A percentile compares a stretch with the other conserved stretches of the same genome.
Evolutionary conservation across 2,797 vertebrate species (phyloP).

Genomic region (Mus spretus): DNA sequence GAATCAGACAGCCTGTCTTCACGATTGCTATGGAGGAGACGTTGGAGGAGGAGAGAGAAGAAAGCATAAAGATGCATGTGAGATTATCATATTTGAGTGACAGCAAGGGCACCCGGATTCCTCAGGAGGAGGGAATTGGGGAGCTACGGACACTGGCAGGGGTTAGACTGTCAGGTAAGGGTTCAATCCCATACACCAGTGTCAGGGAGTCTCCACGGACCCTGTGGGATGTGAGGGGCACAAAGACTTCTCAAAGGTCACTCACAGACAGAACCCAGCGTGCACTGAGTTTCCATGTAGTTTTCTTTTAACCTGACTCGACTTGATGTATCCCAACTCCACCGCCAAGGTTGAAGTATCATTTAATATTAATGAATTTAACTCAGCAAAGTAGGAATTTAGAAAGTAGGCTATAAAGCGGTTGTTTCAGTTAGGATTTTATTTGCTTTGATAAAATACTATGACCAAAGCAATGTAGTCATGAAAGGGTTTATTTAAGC

Average conservation of each 20-base stretch:
- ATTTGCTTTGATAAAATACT: not conserved
- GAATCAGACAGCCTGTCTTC: not conserved
- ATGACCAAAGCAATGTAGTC: not conserved
- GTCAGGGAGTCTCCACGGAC: not conserved
- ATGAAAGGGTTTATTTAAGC: not conserved
- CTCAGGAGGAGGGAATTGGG: not conserved
- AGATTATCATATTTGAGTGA: not conserved
- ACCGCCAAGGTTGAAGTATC: not conserved
- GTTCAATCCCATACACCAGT: not conserved
- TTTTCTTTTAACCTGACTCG: not conserved
- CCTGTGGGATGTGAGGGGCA: not conserved
- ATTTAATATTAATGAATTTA: not conserved
- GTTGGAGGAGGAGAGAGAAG: not conserved
- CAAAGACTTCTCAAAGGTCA: not conserved
- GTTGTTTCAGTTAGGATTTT: not conserved
- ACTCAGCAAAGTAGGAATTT: not conserved
- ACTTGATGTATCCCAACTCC: not conserved
- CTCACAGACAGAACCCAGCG: not conserved
- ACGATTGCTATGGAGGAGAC: not conserved
- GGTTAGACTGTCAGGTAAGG: not conserved
- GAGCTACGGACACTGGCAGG: not conserved
- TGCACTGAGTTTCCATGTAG: not conserved
- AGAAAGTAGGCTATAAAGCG: not conserved
- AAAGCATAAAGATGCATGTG: not conserved
- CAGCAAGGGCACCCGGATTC: not conserved